phyloP scores from a whole-genome alignment of 2,113 vertebrate species.

The Numida meleagris region DNA sequence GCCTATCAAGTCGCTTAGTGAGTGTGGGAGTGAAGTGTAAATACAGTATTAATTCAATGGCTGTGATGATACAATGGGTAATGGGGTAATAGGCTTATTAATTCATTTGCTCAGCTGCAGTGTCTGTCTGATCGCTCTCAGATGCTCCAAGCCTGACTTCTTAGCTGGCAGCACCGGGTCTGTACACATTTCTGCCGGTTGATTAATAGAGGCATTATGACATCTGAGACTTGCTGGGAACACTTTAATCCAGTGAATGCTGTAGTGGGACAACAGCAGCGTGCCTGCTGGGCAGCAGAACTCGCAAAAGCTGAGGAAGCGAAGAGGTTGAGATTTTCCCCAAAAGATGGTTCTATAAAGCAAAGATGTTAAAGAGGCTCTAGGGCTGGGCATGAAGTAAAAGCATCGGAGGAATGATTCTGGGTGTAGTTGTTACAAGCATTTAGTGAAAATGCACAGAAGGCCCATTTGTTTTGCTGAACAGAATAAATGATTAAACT shows the following conservation, averaged over 20 bases:
- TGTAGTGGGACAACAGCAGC: constrained; percentile 46
- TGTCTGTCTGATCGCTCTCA: constrained; percentile 54
- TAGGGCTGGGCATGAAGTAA: constrained; percentile 26
- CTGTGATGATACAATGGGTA: constrained; percentile 42
- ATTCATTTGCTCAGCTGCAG: constrained; percentile 43
- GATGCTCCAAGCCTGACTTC: constrained; percentile 41
- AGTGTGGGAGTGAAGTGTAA: constrained; percentile 72
- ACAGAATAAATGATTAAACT: constrained; percentile 57
- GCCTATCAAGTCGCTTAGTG: constrained; percentile 82
- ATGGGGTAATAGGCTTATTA: constrained; percentile 59
- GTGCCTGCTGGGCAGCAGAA: constrained; percentile 35
- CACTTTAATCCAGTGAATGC: constrained; percentile 42
- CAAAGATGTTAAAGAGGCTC: constrained; percentile 55
- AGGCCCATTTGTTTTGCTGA: constrained; percentile 51
- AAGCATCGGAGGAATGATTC: constrained; percentile 40
- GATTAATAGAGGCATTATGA: constrained; percentile 55
- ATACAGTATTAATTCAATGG: constrained; percentile 62
- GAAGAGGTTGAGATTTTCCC: constrained; percentile 14
- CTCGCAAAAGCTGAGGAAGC: background rate
- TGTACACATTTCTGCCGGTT: constrained; percentile 3
- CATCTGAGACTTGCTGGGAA: constrained; percentile 55
- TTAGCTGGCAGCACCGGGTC: constrained; percentile 39
- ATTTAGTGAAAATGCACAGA: constrained; percentile 56
- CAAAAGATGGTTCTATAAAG: constrained; percentile 50
- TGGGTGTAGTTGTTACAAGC: constrained; percentile 29